Conservation (phyloP, 1,140 invertebrate genomes). For the Ruditapes philippinarum region DNA sequence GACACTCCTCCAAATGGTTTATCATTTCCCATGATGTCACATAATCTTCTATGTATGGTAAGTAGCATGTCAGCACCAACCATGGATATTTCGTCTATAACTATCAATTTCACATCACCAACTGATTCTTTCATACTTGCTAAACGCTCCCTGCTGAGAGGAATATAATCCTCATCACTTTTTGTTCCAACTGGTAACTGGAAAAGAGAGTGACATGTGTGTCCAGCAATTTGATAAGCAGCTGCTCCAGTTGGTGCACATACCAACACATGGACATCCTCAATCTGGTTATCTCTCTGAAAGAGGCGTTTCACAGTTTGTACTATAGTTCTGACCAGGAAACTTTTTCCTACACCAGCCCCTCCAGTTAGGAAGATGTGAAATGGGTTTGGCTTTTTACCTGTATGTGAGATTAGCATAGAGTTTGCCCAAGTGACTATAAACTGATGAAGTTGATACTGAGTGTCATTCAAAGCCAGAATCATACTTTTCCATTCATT, state of each 20-base stretch:
- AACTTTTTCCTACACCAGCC: constrained; percentile 38
- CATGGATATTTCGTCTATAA: constrained; percentile 35
- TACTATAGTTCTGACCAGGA: constrained; percentile 27
- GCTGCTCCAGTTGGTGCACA: constrained; percentile 42
- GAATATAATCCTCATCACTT: constrained; percentile 33
- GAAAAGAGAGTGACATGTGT: constrained; percentile 30
- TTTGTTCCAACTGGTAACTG: constrained; percentile 12
- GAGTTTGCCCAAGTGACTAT: constrained; percentile 15
- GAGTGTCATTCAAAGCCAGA: not conserved
- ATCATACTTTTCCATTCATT: constrained; percentile 34
- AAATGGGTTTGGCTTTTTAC: constrained; percentile 35
- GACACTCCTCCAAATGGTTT: constrained; percentile 31
- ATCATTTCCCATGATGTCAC: constrained; percentile 38
- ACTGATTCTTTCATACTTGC: constrained; percentile 12
- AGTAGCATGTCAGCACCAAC: constrained; percentile 29
- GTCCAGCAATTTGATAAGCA: constrained; percentile 31
- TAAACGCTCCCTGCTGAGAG: constrained; percentile 30
- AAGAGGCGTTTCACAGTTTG: constrained; percentile 42
- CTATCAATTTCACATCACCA: constrained; percentile 12
- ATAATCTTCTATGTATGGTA: constrained; percentile 28
- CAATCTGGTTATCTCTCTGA: constrained; percentile 30
- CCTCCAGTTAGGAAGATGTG: constrained; percentile 27
- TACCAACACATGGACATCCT: constrained; percentile 38
- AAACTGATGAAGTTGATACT: constrained; percentile 45
- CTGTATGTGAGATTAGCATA: constrained; percentile 17